phyloP scores from a whole-genome alignment of 2,113 vertebrate species.

The Oncorhynchus clarkii region DNA sequence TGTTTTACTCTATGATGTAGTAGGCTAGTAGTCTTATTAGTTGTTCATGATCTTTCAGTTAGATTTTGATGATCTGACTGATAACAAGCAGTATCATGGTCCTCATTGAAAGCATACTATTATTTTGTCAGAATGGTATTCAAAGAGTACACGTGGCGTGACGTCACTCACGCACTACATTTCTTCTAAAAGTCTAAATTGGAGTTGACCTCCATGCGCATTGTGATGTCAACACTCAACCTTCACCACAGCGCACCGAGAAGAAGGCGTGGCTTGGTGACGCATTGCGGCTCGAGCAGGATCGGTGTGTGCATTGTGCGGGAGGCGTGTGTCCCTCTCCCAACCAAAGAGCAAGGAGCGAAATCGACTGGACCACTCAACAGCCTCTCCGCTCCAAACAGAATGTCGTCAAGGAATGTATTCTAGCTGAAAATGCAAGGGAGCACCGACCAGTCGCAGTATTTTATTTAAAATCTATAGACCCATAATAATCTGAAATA shows the following conservation, averaged over 20 bases:
- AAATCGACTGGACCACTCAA: conserved; percentile 17
- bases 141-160: too few relatives aligned
- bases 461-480: background rate
- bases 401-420: conserved; percentile 23
- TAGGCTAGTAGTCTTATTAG: too few relatives aligned
- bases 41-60: too few relatives aligned
- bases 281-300: conserved; percentile 70
- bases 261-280: conserved; percentile 69
- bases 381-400: background rate
- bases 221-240: conserved; percentile 48
- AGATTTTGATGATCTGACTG: too few relatives aligned
- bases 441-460: background rate
- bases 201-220: background rate
- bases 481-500: conserved; percentile 19
- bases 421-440: conserved; percentile 29
- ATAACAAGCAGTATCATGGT: too few relatives aligned
- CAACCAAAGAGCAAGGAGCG: conserved; percentile 8
- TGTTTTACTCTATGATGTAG: too few relatives aligned
- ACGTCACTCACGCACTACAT: too few relatives aligned
- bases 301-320: background rate
- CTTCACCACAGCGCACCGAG: background rate
- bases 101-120: too few relatives aligned
- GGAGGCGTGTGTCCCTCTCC: conserved; percentile 1
- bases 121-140: too few relatives aligned
- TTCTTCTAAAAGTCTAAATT: background rate